Conservation (phyloP, 1,140 invertebrate species). For the Brachionus rotundiformis region DNA sequence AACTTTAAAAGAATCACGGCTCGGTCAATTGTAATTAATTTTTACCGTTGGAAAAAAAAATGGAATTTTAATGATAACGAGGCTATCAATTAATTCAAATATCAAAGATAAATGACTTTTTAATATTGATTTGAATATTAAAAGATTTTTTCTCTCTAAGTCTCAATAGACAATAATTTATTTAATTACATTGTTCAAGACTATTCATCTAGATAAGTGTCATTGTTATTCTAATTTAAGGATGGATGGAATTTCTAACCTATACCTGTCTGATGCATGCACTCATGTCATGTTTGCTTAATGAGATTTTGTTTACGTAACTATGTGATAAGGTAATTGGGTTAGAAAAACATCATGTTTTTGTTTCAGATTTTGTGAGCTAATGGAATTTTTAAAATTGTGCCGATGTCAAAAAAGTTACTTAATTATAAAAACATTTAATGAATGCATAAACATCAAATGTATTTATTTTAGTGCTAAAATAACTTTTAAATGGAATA, state of each 20-base stretch:
- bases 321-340: constrained; percentile 12
- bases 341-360: constrained; percentile 19
- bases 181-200: neutral
- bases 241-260: neutral
- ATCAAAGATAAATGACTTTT: constrained; percentile 31
- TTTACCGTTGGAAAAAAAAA: constrained; percentile 42
- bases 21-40: constrained; percentile 45
- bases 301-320: constrained; percentile 14
- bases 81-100: constrained; percentile 10
- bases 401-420: constrained; percentile 18
- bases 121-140: constrained; percentile 20
- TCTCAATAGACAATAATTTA: neutral
- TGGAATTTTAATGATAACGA: constrained; percentile 48
- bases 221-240: neutral
- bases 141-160: neutral
- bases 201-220: constrained; percentile 1
- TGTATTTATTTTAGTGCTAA: constrained; percentile 20
- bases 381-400: constrained; percentile 4
- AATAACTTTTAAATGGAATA: neutral
- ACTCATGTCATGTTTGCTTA: constrained; percentile 1
- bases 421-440: constrained; percentile 1
- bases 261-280: neutral
- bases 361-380: constrained; percentile 1
- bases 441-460: constrained; percentile 14
- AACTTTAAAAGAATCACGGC: constrained; percentile 29